Evolutionary conservation across 2,113 vertebrate species (phyloP), one percentile per base, ranked within the genome.

Genomic region (Calidris pugnax): DNA sequence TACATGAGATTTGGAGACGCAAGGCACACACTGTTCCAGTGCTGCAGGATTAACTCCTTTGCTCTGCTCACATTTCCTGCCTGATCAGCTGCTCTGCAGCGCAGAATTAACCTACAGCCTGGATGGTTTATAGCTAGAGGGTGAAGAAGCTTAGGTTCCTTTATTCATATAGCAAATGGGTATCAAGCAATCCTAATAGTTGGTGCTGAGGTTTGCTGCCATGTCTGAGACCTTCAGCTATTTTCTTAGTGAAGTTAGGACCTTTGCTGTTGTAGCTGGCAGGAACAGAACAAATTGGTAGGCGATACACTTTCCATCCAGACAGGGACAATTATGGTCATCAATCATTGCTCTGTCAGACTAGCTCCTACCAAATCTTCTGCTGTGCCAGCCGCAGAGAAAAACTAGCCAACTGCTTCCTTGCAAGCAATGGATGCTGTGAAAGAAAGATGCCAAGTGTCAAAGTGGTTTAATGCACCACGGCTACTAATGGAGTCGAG

Each of bases 231-330:
- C 45, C 69, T 30, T 59, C 56, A 53, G 86, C 35, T 95, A 23
- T 81, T 97, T 90, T 90, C 72, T 90, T 94, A 75, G 90, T 60
- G 39, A 71, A 85, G 90, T 95, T 77, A 89, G 50, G 73, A 82
- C 48, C 62, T 67, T 94, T 94, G 68, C 71, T 96, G 74, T 92
- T 86, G 82, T 95, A 89, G 62, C 87, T 95, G 79, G 59, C 80
- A 94, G 63, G 47, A 95, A 92, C 64, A 71, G 93, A 95, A 94
- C 73, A 97, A 96, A 96, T 95, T 89, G 93, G 71, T 89, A 94
- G 96, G 77, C 96, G 91, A 93, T 68, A 75, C 75, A 87, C 87
- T 95, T 96, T 92, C 80, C 92, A 78, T 82, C 90, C 87, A 95
- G 91, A 83, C 57, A 94, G 26, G 27, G 27, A 39, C 55, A 57